Percentiles rank a stretch among this genome's conserved stretches.
Evolutionary conservation across 2,888 invertebrate genomes (phyloP).

Genomic region (Athripsodes cinereus): DNA sequence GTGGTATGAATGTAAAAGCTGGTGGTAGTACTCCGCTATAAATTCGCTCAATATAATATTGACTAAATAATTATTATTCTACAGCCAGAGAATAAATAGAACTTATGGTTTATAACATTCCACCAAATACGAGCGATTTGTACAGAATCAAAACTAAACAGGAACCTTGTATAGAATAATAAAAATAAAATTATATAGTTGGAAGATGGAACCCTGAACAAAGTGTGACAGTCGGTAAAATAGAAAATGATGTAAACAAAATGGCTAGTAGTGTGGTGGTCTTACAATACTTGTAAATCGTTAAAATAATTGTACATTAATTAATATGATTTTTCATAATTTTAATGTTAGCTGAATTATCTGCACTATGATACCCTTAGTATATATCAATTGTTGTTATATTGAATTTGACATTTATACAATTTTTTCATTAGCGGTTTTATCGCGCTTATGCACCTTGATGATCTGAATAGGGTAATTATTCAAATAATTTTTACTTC

Average conservation of each 20-base stretch:
- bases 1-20: no score
- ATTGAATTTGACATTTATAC: neutral
- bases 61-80: no score
- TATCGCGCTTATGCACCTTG: constrained; percentile 24
- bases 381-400: neutral
- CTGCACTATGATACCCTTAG: neutral
- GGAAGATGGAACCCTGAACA: no score
- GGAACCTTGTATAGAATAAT: no score
- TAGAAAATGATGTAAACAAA: constrained; percentile 18
- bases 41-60: no score
- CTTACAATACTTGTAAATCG: constrained; percentile 19
- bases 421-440: constrained; percentile 19
- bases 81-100: no score
- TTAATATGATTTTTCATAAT: constrained; percentile 3
- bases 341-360: neutral
- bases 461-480: constrained; percentile 21
- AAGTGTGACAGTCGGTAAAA: constrained; percentile 12
- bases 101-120: no score
- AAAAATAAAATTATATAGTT: no score
- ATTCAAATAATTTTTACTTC: constrained; percentile 7
- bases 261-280: constrained; percentile 20
- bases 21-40: no score
- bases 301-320: constrained; percentile 18
- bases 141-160: no score
- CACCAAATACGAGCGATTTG: no score